Evolutionary conservation across 92 coral and sea anemone species (phyloP).

Genomic region (Virgularia gustaviana): DNA sequence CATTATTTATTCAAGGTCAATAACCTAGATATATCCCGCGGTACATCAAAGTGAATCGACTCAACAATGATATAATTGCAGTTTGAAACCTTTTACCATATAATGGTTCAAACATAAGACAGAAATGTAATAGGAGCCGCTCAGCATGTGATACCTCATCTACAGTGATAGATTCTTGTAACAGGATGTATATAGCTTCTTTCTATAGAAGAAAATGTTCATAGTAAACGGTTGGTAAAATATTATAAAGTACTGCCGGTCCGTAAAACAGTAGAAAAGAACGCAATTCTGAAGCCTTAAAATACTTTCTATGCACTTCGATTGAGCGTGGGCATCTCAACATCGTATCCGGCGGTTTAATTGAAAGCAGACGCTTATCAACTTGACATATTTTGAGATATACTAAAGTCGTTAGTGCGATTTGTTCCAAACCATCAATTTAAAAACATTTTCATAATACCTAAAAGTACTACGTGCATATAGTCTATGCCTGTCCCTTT

Average conservation of each 20-base stretch:
- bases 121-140: constrained; percentile 42
- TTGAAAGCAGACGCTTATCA: constrained; percentile 47
- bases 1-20: too few relatives aligned
- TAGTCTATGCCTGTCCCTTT: constrained; percentile 57
- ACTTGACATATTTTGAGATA: constrained; percentile 37
- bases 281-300: constrained; percentile 56
- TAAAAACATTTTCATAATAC: constrained; percentile 48
- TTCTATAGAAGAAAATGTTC: constrained; percentile 42
- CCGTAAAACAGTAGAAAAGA: constrained; percentile 56
- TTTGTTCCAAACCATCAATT: constrained; percentile 45
- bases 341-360: too few relatives aligned
- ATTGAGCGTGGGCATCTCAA: too few relatives aligned
- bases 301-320: constrained; percentile 43
- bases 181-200: constrained; percentile 43
- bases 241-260: constrained; percentile 12
- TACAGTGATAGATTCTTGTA: constrained; percentile 35
- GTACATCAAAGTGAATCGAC: too few relatives aligned
- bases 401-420: constrained; percentile 38
- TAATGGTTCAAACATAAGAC: constrained; percentile 30
- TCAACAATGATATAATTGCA: too few relatives aligned
- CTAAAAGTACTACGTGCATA: constrained; percentile 56
- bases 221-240: constrained; percentile 30
- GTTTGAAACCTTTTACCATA: constrained; percentile 35
- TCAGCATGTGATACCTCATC: constrained; percentile 54
- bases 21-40: too few relatives aligned